Base-by-base conservation (phyloP, 2,797 vertebrate genomes). In the Astyanax mexicanus region DNA sequence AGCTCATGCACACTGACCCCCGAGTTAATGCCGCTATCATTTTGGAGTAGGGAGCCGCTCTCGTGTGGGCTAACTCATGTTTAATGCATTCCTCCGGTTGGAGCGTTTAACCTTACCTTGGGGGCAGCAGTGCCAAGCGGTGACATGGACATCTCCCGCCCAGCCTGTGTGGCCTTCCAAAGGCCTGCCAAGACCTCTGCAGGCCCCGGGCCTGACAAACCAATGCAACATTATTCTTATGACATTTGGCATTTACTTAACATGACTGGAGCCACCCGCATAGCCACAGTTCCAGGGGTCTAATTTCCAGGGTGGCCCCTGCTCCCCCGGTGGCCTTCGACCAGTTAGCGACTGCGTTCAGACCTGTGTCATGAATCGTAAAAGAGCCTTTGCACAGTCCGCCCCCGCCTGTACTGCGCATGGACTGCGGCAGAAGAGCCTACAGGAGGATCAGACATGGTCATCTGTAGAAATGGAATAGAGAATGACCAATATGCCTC, bases 11-110 rank as follows among this genome's bases (percentile, higher is more conserved):
- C 84, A 12, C 78, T 88, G 88, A 88, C 90, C 85, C 88, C 86
- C 86, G 83, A 86, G 86, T 90, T 91, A 92, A 92, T 89, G 89
- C 91, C 83, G 87, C 86, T 90, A 87, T 90, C 89, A 89, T 89
- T 90, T 87, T 87, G 85, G 88, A 92, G 91, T 86, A 84, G 84
- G 84, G 78, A 51, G 80, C 84, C 44, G 78, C 87, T 86, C 88
- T 84, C 83, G 74, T 82, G 88, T 87, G 84, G 85, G 83, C 88
- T 80, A 85, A 83, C 88, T 92, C 91, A 92, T 92, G 90, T 89
- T 91, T 92, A 91, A 92, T 92, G 88, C 89, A 92, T 91, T 83
- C 86, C 77, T 69, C 82, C 84, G 85, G 85, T 82, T 70, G 81
- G 85, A 84, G 88, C 87, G 79, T 90, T 91, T 92, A 92, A 91